Percentiles rank a stretch among this genome's conserved stretches.
These are phyloP conservation scores for Psittacula echo DNA, from an alignment of 2,797 vertebrate species.

Conservation along the genomic window DNA sequence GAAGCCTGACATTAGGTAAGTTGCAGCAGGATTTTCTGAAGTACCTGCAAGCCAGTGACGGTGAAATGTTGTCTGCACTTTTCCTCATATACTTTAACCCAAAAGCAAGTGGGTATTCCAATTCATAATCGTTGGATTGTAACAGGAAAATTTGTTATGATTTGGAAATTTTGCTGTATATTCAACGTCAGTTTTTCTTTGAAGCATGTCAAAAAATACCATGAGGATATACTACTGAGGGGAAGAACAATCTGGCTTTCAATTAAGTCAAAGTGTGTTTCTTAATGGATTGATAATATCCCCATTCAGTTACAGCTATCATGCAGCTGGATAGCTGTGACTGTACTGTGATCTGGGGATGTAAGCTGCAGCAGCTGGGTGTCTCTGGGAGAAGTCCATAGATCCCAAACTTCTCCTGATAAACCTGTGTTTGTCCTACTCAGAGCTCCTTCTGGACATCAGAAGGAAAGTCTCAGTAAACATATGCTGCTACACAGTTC, in stretches of 20 bases:
- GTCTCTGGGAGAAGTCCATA: neutral
- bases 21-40: slow-evolving; percentile 27
- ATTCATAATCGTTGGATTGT: neutral
- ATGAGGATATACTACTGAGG: neutral
- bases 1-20: slow-evolving; percentile 60
- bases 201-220: neutral
- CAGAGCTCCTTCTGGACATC: neutral
- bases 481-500: neutral
- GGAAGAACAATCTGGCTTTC: neutral
- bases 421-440: neutral
- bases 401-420: neutral
- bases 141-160: neutral
- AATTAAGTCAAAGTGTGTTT: neutral
- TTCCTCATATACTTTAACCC: neutral
- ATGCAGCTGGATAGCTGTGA: neutral
- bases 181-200: neutral
- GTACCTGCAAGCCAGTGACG: neutral
- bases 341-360: neutral
- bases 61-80: neutral
- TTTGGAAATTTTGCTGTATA: neutral
- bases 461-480: neutral
- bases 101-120: neutral
- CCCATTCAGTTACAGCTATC: neutral
- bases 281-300: neutral
- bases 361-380: neutral